Conservation (phyloP, 2,113 vertebrate genomes). For the Larimichthys crocea region DNA sequence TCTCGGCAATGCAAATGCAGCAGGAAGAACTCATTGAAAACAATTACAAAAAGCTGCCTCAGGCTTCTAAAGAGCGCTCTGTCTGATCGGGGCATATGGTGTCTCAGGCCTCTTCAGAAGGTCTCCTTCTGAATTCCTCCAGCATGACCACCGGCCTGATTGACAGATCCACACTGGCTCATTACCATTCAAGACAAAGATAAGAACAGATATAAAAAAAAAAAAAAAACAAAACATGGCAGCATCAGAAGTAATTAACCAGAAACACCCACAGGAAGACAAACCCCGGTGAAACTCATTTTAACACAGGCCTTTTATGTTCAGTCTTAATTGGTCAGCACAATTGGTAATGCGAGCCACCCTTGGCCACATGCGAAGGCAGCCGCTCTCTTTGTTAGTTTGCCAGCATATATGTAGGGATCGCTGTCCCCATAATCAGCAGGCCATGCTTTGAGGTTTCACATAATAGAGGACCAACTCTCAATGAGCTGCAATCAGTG, state of each 20-base stretch:
- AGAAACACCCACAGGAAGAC: not conserved
- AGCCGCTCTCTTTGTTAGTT: constrained; percentile 33
- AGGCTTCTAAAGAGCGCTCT: too few species aligned
- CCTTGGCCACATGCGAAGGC: constrained; percentile 30
- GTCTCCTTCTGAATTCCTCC: not conserved
- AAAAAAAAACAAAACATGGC: constrained; percentile 22
- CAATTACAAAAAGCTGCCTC: too few species aligned
- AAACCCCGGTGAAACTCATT: constrained; percentile 11
- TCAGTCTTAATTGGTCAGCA: constrained; percentile 56
- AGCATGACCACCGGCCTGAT: not conserved
- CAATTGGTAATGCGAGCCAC: constrained; percentile 49
- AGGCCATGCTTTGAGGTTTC: constrained; percentile 55
- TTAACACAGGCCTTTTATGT: constrained; percentile 40
- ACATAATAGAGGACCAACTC: constrained; percentile 53
- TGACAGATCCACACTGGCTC: constrained; percentile 37
- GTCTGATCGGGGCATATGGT: too few species aligned
- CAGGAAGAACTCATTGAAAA: too few species aligned
- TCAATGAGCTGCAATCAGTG: constrained; percentile 67
- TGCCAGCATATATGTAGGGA: constrained; percentile 49
- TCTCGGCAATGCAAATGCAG: too few species aligned
- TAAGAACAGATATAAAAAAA: constrained; percentile 16
- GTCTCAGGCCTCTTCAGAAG: not conserved
- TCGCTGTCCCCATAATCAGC: constrained; percentile 60
- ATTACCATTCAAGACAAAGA: constrained; percentile 34
- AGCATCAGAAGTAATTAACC: constrained; percentile 45